Evolutionary conservation across 64 coral and sea anemone genomes (phyloP).

Genomic region (Porites australiensis): DNA sequence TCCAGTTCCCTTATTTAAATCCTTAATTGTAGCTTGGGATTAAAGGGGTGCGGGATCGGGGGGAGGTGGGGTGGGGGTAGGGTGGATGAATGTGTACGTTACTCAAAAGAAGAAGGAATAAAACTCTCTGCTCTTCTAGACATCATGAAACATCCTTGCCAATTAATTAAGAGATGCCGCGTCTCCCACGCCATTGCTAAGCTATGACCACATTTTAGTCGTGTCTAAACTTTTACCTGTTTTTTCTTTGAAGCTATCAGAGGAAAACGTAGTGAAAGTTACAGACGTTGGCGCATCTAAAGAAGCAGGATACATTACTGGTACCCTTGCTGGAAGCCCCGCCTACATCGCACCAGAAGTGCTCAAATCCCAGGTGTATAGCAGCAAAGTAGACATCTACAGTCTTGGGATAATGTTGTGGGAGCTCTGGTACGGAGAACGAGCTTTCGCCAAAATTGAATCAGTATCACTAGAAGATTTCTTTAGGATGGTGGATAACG

Average conservation of each 20-base stretch:
- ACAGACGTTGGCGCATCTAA: slow-evolving; percentile 29
- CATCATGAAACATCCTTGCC: too few species aligned
- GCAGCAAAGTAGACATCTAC: slow-evolving; percentile 33
- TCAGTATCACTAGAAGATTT: not conserved
- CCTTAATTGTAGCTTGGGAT: too few species aligned
- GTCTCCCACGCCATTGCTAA: too few species aligned
- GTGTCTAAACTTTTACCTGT: too few species aligned
- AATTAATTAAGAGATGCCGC: too few species aligned
- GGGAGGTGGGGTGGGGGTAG: too few species aligned
- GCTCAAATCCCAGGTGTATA: not conserved
- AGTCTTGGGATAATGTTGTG: slow-evolving; percentile 45
- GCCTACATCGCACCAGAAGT: slow-evolving; percentile 33
- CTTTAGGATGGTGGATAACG: not conserved
- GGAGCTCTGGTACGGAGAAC: slow-evolving; percentile 51
- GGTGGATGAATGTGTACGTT: too few species aligned
- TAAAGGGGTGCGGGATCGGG: too few species aligned
- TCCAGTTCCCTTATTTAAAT: too few species aligned
- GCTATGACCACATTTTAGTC: too few species aligned
- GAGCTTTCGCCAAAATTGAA: not conserved
- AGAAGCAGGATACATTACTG: not conserved
- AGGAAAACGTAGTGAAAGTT: not conserved
- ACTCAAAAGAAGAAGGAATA: too few species aligned
- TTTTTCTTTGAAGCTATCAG: not conserved
- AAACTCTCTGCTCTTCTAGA: too few species aligned
- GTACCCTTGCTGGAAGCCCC: not conserved